Evolutionary conservation across 1,140 invertebrate genomes (phyloP), one percentile per base, ranked within the genome.

Genomic region (Nixonia krombeini): DNA sequence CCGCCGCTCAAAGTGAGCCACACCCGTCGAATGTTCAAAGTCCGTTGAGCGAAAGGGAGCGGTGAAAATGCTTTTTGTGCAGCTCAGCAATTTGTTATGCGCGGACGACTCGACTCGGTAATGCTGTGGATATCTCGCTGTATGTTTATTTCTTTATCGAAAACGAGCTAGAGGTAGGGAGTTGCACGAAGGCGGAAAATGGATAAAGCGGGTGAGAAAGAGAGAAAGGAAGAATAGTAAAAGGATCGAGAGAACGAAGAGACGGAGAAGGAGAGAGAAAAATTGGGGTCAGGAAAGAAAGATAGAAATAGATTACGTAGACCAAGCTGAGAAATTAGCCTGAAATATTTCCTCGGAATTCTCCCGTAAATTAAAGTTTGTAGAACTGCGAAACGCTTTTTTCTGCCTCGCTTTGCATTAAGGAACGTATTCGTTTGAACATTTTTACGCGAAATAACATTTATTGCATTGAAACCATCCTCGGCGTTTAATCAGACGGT

Each of bases 351-450:
- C 66, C 65, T 66, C 25, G 65, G 69, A 74, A 75, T 80, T 78
- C 68, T 64, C 56, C 70, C 71, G 72, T 76, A 79, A 80, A 79
- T 81, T 78, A 80, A 78, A 80, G 61, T 79, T 79, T 62, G 63
- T 73, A 59, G 51, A 29, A 69, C 58, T 41, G 33, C 40, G 41
- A 50, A 56, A 53, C 49, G 57, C 52, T 59, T 64, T 53, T 62
- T 41, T 57, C 47, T 50, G 53, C 41, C 52, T 62, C 57, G 13
- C 41, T 70, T 70, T 56, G 37, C 55, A 58, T 55, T 65, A 59
- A 63, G 61, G 47, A 70, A 58, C 51, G 58, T 37, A 63, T 67
- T 55, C 63, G 45, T 64, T 52, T 42, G 53, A 58, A 57, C 56
- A 52, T 47, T 64, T 68, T 57, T 53, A 53, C 44, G 64, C 47